Evolutionary conservation across 2,888 invertebrate species (phyloP), one percentile per base, ranked within the genome.

Genomic region (Lottia gigantea): DNA sequence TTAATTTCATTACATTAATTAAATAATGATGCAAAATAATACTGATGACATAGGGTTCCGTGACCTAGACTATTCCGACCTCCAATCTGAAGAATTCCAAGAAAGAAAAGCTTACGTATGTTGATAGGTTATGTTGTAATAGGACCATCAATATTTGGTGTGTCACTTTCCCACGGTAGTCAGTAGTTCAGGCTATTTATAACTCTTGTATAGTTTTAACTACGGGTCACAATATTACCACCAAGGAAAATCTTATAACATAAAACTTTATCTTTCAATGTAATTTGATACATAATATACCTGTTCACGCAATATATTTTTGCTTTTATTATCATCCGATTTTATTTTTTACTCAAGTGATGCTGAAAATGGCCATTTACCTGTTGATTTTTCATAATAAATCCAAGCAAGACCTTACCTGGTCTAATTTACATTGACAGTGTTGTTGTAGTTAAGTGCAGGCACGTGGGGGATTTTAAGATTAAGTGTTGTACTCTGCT

Each of bases 121-220:
- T 23, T 55, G 23, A 55, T 23, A 23, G 55, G 55, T 7, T 55
- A 23, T 55, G 55, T 55, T 55, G 11, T 55, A 55, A 55, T 55
- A 23, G 12, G 23, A 55, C 55, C 23, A 55, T 55, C 55, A 55
- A 55, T 55, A 55, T 55, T 55, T 55, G 55, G 55, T 23, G 19
- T 55, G 19, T 55, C 55, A 55, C 14, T 55, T 55, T 55, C 55
- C 55, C 55, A 55, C 55, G 55, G 19, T 55, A 55, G 55, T 23
- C 19, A 7, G 55, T 12, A 55, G 55, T 23, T 12, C 7, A 40
- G 15, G 55, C 55, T 55, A 55, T 55, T 55, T 55, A 23, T 55
- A 55, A 23, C 55, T 55, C 55, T 14, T 19, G 14, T 55, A 55
- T 23, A 55, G 55, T 55, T 23, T 55, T 55, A 55, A 23, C 23